Evolutionary conservation across 1,140 invertebrate species (phyloP), one percentile per base, ranked within the genome.

Genomic region (Caenorhabditis brenneri): DNA sequence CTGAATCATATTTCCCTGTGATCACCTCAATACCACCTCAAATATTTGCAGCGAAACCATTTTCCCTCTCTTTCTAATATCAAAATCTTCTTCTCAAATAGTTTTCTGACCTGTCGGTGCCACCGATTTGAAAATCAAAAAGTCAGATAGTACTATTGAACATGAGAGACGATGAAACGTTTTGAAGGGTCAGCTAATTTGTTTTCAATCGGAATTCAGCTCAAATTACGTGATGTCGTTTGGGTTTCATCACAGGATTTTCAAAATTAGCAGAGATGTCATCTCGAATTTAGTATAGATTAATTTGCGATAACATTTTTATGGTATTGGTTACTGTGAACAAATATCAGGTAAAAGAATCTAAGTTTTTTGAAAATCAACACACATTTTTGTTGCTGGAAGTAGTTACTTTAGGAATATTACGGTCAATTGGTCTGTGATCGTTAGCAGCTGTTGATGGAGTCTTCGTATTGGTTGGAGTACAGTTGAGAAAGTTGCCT

Each of bases 41-140:
- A 74, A 74, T 74, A 74, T 74, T 74, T 74, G 65, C 65, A 74
- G 65, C 65, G n/a, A 74, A 74, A 74, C 19, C 15, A 7, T 46
- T 19, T 74, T 65, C 36, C 16, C 36, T 36, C 31, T 2, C 65
- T 19, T 15, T 6, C 22, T 74, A 74, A 74, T 74, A 74, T 74
- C 65, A 74, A 74, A 74, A 74, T 74, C 65, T 74, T 15, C 65
- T 74, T 29, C 27, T 42, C 65, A 74, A 74, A 74, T 31, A 74
- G 65, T 55, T 27, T n/a, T n/a, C n/a, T 51, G 10, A n/a, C 22
- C 5, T 5, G 7, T 74, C 36, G 65, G 39, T 42, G 36, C 36
- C 36, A 42, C 60, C 10, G 33, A 5, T 36, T 19, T 19, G 16
- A 9, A 27, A 36, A 16, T 6, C 9, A 36, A 27, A 4, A 19